Conservation (phyloP, 2,113 vertebrate genomes). For the Paramormyrops kingsleyae region DNA sequence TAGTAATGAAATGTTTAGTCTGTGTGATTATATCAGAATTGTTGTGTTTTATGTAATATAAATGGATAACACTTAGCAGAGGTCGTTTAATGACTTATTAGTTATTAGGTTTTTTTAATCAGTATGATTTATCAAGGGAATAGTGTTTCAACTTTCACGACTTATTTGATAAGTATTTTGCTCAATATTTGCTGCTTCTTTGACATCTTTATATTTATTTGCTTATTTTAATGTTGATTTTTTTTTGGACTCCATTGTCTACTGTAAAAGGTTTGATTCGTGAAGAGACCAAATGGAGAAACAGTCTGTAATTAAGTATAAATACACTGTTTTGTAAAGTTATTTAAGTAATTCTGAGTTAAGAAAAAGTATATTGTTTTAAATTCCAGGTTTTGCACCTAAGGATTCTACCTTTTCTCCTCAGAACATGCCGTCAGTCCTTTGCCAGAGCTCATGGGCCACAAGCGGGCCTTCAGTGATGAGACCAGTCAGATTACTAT, state of each 20-base stretch:
- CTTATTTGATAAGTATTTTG: background rate
- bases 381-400: background rate
- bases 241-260: background rate
- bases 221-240: background rate
- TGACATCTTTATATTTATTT: background rate
- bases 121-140: background rate
- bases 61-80: background rate
- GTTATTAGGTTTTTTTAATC: background rate
- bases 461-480: constrained; percentile 87
- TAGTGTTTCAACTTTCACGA: background rate
- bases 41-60: background rate
- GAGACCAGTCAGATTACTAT: constrained; percentile 68
- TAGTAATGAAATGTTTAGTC: background rate
- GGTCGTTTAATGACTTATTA: background rate
- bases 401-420: background rate
- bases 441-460: constrained; percentile 69
- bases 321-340: background rate
- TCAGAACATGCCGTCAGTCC: constrained; percentile 53
- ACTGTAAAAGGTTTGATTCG: background rate
- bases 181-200: background rate
- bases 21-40: background rate
- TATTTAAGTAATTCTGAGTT: background rate
- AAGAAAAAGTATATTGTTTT: background rate
- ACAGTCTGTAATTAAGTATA: background rate
- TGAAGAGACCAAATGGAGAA: background rate